Evolutionary conservation across 2,113 vertebrate genomes (phyloP), one percentile per base, ranked within the genome.

Genomic region (Laticauda laticaudata): DNA sequence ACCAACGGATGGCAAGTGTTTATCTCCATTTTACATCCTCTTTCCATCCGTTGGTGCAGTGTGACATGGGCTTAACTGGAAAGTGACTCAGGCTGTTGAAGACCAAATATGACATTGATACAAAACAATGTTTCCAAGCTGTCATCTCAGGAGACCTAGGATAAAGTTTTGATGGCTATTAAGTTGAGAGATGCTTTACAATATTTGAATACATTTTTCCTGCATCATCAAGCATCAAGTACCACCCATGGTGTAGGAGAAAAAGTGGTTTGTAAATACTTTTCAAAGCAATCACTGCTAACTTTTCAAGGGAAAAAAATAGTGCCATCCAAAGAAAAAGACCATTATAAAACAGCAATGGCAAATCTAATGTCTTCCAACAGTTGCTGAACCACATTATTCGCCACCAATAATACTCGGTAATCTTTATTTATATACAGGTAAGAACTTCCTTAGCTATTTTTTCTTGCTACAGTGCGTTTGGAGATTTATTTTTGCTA

Each of bases 361-460:
- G 34, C n/a, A 39, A 57, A 24, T 56, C 18, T 57, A 18, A 34
- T n/a, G 9, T 20, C 20, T 34, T 56, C 55, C 34, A 89, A 23
- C 1, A 53, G 24, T 53, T 87, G 86, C 64, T 75, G 64, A 75
- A 18, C 64, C n/a, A 75, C 64, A 64, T 64, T 29, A 64, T 29
- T 64, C 59, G 29, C 26, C 26, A 64, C 9, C 26, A 64, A 64
- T 20, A 95, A 92, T 93, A 90, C 91, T 61, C 90, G 1, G 24
- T 92, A 3, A 1, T 91, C 20, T 85, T 43, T 57, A 90, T 69
- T 69, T 92, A 91, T 93, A 55, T 2, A 14, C 6, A 6, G 11
- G n/a, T 59, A 86, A 92, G 93, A 45, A 69, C 81, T 92, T 39
- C 90, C 90, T 86, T 95, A 91, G 94, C n/a, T 93, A 6, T 89